phyloP scores from a whole-genome alignment of 2,888 invertebrate species.

The Ectemnius cavifrons region DNA sequence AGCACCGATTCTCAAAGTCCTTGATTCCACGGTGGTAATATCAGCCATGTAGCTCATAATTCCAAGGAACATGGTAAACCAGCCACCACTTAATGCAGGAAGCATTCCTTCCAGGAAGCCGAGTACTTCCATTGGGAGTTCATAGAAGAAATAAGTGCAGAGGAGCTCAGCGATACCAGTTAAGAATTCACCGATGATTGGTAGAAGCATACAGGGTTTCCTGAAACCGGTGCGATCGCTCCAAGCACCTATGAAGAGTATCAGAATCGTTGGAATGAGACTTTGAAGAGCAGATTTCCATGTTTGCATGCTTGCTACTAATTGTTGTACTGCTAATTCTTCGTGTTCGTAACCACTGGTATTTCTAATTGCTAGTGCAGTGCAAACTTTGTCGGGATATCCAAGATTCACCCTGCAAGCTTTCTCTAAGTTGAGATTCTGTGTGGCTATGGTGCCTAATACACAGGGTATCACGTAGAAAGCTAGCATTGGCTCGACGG shows the following conservation, averaged over 20 bases:
- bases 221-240: slow-evolving; percentile 82
- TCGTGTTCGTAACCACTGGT: slow-evolving; percentile 83
- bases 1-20: slow-evolving; percentile 91
- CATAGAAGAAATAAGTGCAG: slow-evolving; percentile 89
- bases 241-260: slow-evolving; percentile 89
- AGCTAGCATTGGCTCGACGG: slow-evolving; percentile 87
- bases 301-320: slow-evolving; percentile 87
- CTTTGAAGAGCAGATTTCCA: slow-evolving; percentile 93
- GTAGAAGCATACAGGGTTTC: slow-evolving; percentile 90
- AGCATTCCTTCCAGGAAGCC: slow-evolving; percentile 90
- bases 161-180: slow-evolving; percentile 88
- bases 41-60: slow-evolving; percentile 94
- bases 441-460: slow-evolving; percentile 87
- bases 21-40: slow-evolving; percentile 89
- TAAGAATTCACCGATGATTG: slow-evolving; percentile 89
- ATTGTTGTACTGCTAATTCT: slow-evolving; percentile 81
- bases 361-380: slow-evolving; percentile 86
- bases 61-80: slow-evolving; percentile 95
- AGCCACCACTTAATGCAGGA: slow-evolving; percentile 90
- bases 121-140: slow-evolving; percentile 89
- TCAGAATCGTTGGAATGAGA: slow-evolving; percentile 87
- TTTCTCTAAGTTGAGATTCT: slow-evolving; percentile 91
- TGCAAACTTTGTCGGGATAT: slow-evolving; percentile 86
- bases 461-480: slow-evolving; percentile 85
- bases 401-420: slow-evolving; percentile 90